Base-by-base conservation (phyloP, 2,797 vertebrate genomes). In the Macroramphosus scolopax region DNA sequence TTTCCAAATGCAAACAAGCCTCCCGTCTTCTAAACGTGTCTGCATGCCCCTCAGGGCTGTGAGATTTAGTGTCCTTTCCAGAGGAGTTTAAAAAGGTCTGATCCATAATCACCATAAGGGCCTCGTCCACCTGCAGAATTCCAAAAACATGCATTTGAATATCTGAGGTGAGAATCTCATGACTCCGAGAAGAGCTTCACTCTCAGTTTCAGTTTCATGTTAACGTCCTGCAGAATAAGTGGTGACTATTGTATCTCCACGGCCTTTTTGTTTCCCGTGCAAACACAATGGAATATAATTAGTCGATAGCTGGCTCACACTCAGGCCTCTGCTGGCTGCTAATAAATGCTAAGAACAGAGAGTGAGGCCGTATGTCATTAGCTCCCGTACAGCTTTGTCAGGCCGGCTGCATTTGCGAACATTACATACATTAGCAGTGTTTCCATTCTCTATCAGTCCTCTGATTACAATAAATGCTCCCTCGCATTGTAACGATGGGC, bases 371-470 rank as follows among this genome's bases (percentile, higher is more conserved):
- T 81, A 80, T 76, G 82, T 86, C 80, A 84, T 75, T 82, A 80
- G 78, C 73, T 18, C 20, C 48, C 17, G 63, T 35, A 39, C 29
- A 13, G 63, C 55, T 72, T 41, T 82, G 77, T 82, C 77, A 80
- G 72, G 44, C 62, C 17, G 61, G 43, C 72, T 46, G 55, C 35
- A 57, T 32, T 46, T 20, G 57, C 71, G 74, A 65, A 78, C 80
- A 72, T 81, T 81, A 82, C 75, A 75, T 77, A 78, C 81, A 82
- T 88, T 87, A 84, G 63, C 70, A 11, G 49, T 62, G 65, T 78
- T 79, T 80, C 66, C 66, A 77, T 75, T 79, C 68, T 66, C 56
- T 77, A 61, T 68, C 62, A 52, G 62, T 63, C 54, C 65, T 76
- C 45, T 70, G 81, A 81, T 83, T 84, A 82, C 83, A 78, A 79